Base-by-base conservation (phyloP, 2,888 invertebrate species). In the Pseudanteris insignis region DNA sequence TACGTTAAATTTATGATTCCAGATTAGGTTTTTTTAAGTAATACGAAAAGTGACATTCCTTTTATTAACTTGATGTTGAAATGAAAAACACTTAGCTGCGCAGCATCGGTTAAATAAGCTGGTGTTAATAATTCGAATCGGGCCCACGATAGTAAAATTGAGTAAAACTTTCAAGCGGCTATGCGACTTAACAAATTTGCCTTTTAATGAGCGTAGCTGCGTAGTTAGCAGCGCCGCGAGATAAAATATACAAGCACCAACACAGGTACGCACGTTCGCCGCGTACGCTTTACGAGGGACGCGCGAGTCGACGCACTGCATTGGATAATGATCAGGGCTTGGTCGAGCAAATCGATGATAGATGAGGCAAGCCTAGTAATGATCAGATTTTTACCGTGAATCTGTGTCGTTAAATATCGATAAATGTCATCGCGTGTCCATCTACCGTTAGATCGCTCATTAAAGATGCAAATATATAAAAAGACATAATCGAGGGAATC, bases 281-380 rank as follows among this genome's bases (percentile, higher is more conserved):
- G 30, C 44, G 36, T 30, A 40, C 38, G 18, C 29, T 28, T 33
- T 51, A 33, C 38, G 40, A 50, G 32, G 32, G 34, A 43, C 40
- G 34, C 26, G 38, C 37, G 34, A 55, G 48, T 53, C 48, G 50
- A 61, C 37, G 55, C 55, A 50, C 50, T 41, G 12, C 43, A 12
- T 32, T 14, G 33, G 55, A 57, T 57, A 62, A 62, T 57, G 51
- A 57, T 62, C 61, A 50, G 41, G 61, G 51, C 51, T 62, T 62
- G 61, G 61, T 62, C 41, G 46, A 41, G 40, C 41, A 33, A 62
- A 62, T 57, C 41, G 51, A 62, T 55, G 61, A 51, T 51, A 57
- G 40, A 62, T 62, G 61, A 51, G 51, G 46, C 46, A 41, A 40
- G 51, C 43, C 41, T 32, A 34, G 40, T 46, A 46, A 62, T 37